Conservation (phyloP, 2,113 vertebrate genomes). For the Semicossyphus pulcher region DNA sequence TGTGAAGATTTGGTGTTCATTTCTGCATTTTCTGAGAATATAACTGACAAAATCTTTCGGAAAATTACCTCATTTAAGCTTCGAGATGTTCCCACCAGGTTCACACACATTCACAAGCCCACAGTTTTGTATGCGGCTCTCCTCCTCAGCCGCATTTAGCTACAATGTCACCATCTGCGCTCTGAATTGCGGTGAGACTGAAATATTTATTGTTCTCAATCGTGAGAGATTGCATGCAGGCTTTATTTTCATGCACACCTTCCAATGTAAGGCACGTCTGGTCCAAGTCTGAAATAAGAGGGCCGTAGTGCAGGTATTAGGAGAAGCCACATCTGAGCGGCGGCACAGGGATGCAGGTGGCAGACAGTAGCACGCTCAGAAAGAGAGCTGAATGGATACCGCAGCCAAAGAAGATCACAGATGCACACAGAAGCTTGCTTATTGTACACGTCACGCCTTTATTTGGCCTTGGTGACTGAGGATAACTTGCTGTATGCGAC, state of each 20-base stretch:
- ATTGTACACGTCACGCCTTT: conserved; percentile 26
- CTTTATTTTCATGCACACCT: conserved; percentile 67
- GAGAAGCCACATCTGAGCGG: conserved; percentile 71
- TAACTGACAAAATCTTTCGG: not conserved
- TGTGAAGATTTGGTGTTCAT: conserved; percentile 5
- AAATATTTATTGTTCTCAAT: conserved; percentile 35
- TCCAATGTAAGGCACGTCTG: conserved; percentile 51
- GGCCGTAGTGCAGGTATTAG: conserved; percentile 62
- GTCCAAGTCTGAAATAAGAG: conserved; percentile 55
- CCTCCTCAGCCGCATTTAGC: conserved; percentile 1
- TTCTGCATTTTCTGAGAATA: conserved; percentile 7
- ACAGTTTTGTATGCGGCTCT: conserved; percentile 14
- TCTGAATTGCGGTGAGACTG: conserved; percentile 43
- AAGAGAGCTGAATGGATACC: conserved; percentile 48
- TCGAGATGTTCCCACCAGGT: not conserved
- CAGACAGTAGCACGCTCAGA: conserved; percentile 33
- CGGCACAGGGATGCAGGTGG: conserved; percentile 58
- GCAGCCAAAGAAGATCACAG: conserved; percentile 64
- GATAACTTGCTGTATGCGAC: not conserved
- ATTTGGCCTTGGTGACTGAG: too few species aligned
- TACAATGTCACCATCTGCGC: conserved; percentile 61
- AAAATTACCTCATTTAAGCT: not conserved
- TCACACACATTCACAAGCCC: conserved; percentile 1
- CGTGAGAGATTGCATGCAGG: conserved; percentile 19
- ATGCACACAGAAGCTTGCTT: conserved; percentile 58